Base-by-base conservation (phyloP, 1,140 invertebrate genomes). In the Polypedilum vanderplanki region DNA sequence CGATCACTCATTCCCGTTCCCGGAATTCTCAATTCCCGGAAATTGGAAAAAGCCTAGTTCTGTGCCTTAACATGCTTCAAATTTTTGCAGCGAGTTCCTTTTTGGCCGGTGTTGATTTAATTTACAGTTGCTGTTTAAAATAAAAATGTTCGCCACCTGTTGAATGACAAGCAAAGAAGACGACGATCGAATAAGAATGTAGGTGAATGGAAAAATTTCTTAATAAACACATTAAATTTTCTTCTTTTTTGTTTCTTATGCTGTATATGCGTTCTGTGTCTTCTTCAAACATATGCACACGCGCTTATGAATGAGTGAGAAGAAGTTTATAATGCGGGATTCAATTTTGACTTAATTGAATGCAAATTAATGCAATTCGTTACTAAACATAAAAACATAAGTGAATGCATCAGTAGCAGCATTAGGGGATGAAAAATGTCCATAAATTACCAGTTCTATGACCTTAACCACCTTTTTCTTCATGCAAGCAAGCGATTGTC, bases 311-410 rank as follows among this genome's bases (percentile, higher is more conserved):
- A n/a, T n/a, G n/a, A n/a, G n/a, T n/a, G n/a, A n/a, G n/a, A n/a
- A n/a, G 8, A 46, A 33, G 24, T 33, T 33, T 33, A 33, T 33
- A 8, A 57, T 57, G 46, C 46, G 46, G 46, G 46, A 57, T 57
- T 57, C 46, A 57, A 57, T n/a, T 15, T 57, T 46, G 8, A 12
- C n/a, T 57, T 57, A 57, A 57, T 57, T 57, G 46, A 57, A 57
- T 57, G 46, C 46, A 57, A 57, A 57, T 57, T 57, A 57, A 57
- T 57, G 46, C 46, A 57, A 57, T 57, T 57, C 46, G 46, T 57
- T 57, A n/a, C 46, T 57, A 57, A 57, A 9, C 10, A 57, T 12
- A 57, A 57, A 15, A n/a, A 57, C 12, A 57, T 12, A 57, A 57
- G n/a, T 57, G n/a, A n/a, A n/a, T n/a, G 46, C 46, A 57, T 12